These are phyloP conservation scores for Antitype chi DNA, from an alignment of 2,888 invertebrate genomes.

Conservation along the genomic window DNA sequence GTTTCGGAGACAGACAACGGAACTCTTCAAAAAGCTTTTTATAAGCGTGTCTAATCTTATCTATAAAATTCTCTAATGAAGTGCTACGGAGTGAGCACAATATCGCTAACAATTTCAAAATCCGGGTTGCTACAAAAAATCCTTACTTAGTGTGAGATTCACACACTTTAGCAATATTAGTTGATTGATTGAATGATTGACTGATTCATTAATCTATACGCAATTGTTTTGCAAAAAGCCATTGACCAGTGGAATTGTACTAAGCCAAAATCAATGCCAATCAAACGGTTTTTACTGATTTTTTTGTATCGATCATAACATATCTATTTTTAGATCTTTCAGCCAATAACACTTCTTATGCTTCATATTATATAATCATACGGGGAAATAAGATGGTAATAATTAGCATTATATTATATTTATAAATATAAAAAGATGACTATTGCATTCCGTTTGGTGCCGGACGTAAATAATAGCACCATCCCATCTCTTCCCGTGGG, in stretches of 20 bases:
- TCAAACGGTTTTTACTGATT: background rate
- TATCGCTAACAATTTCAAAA: background rate
- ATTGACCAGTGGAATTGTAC: conserved; percentile 19
- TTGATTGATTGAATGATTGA: background rate
- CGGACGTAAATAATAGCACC: too few species aligned
- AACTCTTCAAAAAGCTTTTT: too few species aligned
- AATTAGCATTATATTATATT: background rate
- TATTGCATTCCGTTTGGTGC: too few species aligned
- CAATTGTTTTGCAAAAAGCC: background rate
- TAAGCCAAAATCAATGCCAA: too few species aligned
- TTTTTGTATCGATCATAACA: conserved; percentile 9
- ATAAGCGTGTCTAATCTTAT: too few species aligned
- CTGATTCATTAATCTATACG: background rate
- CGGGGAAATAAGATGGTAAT: background rate
- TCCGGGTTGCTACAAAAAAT: background rate
- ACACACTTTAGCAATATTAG: background rate
- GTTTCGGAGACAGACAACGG: too few species aligned
- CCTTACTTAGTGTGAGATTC: too few species aligned
- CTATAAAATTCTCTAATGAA: background rate
- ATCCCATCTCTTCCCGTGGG: too few species aligned
- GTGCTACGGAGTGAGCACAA: background rate
- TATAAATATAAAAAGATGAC: background rate
- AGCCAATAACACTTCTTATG: conserved; percentile 6
- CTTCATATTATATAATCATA: background rate
- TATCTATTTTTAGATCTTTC: background rate